phyloP scores from a whole-genome alignment of 2,888 invertebrate species.

The Nephrotoma appendiculata region DNA sequence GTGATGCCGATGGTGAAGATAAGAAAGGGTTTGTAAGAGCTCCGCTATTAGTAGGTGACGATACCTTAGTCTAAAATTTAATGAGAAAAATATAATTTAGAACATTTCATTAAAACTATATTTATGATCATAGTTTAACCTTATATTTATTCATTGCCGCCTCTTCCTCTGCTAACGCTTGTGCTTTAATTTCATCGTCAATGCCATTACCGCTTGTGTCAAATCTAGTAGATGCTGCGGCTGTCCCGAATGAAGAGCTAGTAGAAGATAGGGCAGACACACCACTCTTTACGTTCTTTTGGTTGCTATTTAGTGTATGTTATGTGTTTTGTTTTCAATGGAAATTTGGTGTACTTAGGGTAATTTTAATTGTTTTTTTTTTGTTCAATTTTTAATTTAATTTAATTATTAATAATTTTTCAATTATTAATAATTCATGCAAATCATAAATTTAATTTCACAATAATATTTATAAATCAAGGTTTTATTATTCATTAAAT shows the following conservation, averaged over 20 bases:
- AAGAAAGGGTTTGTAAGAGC: conserved; percentile 74
- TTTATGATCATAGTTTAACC: conserved; percentile 35
- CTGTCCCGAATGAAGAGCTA: conserved; percentile 76
- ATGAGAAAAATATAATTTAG: not conserved
- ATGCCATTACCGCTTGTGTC: conserved; percentile 58
- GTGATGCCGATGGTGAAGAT: conserved; percentile 47
- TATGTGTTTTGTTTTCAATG: conserved; percentile 11
- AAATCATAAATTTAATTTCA: not conserved
- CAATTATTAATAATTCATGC: not conserved
- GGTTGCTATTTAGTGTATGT: conserved; percentile 44
- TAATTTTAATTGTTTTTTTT: not conserved
- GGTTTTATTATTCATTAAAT: not conserved
- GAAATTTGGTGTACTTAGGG: not conserved
- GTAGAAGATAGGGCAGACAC: conserved; percentile 79
- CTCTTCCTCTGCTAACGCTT: conserved; percentile 90
- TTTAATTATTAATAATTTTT: no score
- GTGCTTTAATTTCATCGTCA: conserved; percentile 71
- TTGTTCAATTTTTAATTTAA: not conserved
- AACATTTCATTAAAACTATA: not conserved
- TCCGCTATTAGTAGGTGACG: conserved; percentile 51
- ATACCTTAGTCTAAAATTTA: conserved; percentile 52
- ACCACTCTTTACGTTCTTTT: conserved; percentile 79
- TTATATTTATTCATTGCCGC: conserved; percentile 92
- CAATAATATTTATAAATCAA: not conserved
- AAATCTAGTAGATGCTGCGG: conserved; percentile 57